phyloP scores from a whole-genome alignment of 2,797 vertebrate genomes.

The Helostoma temminkii region DNA sequence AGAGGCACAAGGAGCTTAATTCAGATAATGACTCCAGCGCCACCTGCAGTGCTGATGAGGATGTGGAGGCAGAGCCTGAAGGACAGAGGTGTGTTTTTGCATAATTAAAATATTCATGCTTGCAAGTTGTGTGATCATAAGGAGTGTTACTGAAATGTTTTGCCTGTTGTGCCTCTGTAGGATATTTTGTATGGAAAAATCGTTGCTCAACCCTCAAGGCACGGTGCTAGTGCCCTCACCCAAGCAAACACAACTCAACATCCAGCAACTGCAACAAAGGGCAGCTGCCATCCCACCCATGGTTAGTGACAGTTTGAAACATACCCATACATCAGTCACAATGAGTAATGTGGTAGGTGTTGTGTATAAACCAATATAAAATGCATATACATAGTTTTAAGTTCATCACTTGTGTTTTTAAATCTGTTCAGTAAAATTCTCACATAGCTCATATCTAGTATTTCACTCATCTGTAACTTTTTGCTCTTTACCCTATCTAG shows the following conservation, averaged over 20 bases:
- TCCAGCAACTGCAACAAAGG: slow-evolving; percentile 95
- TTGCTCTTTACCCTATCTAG: slow-evolving; percentile 48
- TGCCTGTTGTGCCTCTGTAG: slow-evolving; percentile 70
- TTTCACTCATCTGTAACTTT: slow-evolving; percentile 1
- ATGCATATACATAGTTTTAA: background rate
- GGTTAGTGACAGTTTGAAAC: slow-evolving; percentile 83
- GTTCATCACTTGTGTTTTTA: slow-evolving; percentile 5
- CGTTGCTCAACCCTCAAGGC: slow-evolving; percentile 87
- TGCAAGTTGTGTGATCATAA: background rate
- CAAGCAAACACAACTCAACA: slow-evolving; percentile 90
- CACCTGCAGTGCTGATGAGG: slow-evolving; percentile 99
- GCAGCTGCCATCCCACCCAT: slow-evolving; percentile 96
- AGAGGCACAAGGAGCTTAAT: slow-evolving; percentile 85
- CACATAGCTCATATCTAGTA: slow-evolving; percentile 4
- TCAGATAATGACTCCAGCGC: slow-evolving; percentile 99
- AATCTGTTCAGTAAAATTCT: too few species aligned
- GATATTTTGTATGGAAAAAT: slow-evolving; percentile 92
- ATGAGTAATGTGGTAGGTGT: slow-evolving; percentile 2
- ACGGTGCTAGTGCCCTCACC: slow-evolving; percentile 90
- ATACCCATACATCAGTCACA: slow-evolving; percentile 15
- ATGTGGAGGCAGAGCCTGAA: slow-evolving; percentile 94
- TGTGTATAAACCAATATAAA: too few species aligned
- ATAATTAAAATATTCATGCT: background rate
- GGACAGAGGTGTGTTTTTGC: slow-evolving; percentile 85
- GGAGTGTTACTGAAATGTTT: slow-evolving; percentile 11